Base-by-base conservation (phyloP, 2,113 vertebrate genomes). In the Perca schrenkii region DNA sequence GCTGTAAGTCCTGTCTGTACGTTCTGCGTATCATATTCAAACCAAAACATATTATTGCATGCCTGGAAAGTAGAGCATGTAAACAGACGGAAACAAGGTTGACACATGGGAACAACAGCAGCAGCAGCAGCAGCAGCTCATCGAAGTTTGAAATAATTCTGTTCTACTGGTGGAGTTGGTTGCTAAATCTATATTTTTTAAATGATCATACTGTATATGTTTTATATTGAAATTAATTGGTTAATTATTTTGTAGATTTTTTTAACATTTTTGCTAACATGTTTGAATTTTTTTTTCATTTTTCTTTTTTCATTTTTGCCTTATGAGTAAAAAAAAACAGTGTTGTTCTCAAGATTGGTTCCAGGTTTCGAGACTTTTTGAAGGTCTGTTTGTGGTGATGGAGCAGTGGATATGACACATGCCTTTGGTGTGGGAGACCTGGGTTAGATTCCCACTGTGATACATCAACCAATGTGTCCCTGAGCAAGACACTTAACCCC, bases 151-250 rank as follows among this genome's bases (percentile, higher is more conserved):
- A 64, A 50, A 81, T 50, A 8, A 81, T 80, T 87, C 67, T 78
- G 84, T 85, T 89, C 58, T 46, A 82, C 84, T 52, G 73, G 68
- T 79, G 54, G 73, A 75, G 68, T 82, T 65, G 61, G 82, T 88
- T 68, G 65, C 83, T 78, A 83, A 86, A 94, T 92, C 88, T 94
- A 17, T 94, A 93, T 93, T 94, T 94, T 94, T 93, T 89, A 88
- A 86, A 83, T 61, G 84, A 70, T 83, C 75, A 91, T 81, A 47
- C 74, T 80, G 63, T 77, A 72, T 89, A 76, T 91, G 86, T 94
- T 93, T 94, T 95, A 57, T 89, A 86, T 52, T 76, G 71, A 84
- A 82, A 68, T 74, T 69, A 60, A 85, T 87, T 25, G 40, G 74
- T 79, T 90, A 22, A 71, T 92, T 92, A 80, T 91, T 91, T 92